A percentile compares a stretch with the other conserved stretches of the same genome.
Evolutionary conservation across 2,113 vertebrate species (phyloP).

Genomic region (Sapayoa aenigma): DNA sequence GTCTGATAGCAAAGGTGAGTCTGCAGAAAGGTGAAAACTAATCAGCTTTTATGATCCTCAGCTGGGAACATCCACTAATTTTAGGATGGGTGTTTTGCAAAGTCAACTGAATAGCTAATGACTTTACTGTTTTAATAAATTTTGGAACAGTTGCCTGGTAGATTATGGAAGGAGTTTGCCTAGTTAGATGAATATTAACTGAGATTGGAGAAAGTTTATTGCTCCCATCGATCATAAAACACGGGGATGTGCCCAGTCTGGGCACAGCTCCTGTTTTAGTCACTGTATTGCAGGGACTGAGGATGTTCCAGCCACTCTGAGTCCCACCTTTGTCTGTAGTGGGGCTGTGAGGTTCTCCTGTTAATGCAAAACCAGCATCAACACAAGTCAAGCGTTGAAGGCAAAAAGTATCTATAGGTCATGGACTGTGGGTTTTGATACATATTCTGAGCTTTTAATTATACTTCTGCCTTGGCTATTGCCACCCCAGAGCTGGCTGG

Average conservation of each 20-base stretch:
- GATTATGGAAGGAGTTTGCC: background rate
- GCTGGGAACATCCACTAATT: background rate
- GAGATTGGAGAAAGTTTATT: background rate
- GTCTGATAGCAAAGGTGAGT: background rate
- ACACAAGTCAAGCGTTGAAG: background rate
- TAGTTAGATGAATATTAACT: background rate
- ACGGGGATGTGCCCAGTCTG: background rate
- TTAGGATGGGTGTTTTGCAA: background rate
- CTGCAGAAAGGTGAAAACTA: background rate
- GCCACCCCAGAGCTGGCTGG: background rate
- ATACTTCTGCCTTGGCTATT: accelerated
- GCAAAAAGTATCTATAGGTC: no score
- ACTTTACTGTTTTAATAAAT: background rate
- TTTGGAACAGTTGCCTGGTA: background rate
- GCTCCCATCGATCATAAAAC: background rate
- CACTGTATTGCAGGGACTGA: no score
- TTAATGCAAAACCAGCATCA: accelerated
- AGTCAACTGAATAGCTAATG: background rate
- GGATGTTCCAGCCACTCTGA: background rate
- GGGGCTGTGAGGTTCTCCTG: no score
- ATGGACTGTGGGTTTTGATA: background rate
- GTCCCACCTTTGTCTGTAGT: background rate
- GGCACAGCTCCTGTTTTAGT: accelerated
- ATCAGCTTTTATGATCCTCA: background rate
- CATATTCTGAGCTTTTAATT: accelerated